Base-by-base conservation (phyloP, 2,888 invertebrate species). In the Oegoconia quadripuncta region DNA sequence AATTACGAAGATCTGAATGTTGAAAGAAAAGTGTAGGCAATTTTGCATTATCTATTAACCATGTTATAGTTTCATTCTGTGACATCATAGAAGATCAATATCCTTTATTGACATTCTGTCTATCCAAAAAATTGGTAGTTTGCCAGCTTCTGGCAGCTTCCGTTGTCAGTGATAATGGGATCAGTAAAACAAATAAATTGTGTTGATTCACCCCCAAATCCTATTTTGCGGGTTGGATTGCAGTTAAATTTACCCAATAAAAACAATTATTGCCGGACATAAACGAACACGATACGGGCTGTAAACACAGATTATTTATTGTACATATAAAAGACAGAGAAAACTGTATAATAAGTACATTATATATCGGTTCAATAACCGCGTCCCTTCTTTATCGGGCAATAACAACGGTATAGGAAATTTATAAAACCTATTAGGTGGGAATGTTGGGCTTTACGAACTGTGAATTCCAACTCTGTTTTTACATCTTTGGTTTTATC, bases 331-430 rank as follows among this genome's bases (percentile, higher is more conserved):
- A 62, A 67, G 59, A 64, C 61, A 60, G 61, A 61, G 50, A 50
- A 44, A 46, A 55, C 62, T 58, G 73, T 68, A 73, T 73, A 75
- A 75, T 73, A 72, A 71, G 64, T 64, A 70, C 64, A 70, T 75
- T 67, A 72, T 50, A n/a, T n/a, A 60, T 53, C 57, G 71, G 59
- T 64, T 59, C 59, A 66, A 65, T 66, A 67, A 68, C 61, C 68
- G 55, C 69, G 62, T 70, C 59, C 57, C 56, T 67, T 61, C 60
- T 73, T 72, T 71, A 69, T 67, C 59, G 60, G 53, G 56, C 64
- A 65, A 72, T 69, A 70, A 61, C 62, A 59, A 56, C 52, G 54
- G 52, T 60, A 60, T 61, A 59, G 61, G 54, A 60, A 74, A 63
- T 69, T 73, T 68, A 72, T 68, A 70, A 67, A 68, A 68, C 64